Evolutionary conservation across 1,140 invertebrate genomes (phyloP).

Genomic region (Dreissena polymorpha): DNA sequence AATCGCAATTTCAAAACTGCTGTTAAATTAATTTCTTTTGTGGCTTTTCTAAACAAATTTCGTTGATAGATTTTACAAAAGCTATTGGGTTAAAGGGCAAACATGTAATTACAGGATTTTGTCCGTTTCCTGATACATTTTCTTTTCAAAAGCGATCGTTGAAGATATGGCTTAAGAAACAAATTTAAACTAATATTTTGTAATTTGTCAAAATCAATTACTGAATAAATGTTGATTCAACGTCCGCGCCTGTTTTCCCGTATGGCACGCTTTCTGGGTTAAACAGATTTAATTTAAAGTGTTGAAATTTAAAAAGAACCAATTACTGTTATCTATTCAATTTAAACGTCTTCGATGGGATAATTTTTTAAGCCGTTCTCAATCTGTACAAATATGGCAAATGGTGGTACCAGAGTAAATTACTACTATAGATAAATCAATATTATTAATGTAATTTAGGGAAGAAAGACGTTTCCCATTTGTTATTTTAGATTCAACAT

Average conservation of each 20-base stretch:
- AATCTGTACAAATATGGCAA: slow-evolving; percentile 37
- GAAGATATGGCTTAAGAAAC: slow-evolving; percentile 2
- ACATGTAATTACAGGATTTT: slow-evolving; percentile 46
- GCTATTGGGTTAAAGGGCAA: slow-evolving; percentile 39
- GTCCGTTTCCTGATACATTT: slow-evolving; percentile 33
- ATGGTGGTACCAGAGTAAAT: slow-evolving; percentile 1
- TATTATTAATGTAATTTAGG: background rate
- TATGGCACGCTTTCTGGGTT: slow-evolving; percentile 50
- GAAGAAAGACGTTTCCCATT: background rate
- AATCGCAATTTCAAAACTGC: slow-evolving; percentile 47
- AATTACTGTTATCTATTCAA: slow-evolving; percentile 48
- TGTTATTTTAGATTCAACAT: background rate
- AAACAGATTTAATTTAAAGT: slow-evolving; percentile 48
- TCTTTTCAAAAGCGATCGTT: slow-evolving; percentile 22
- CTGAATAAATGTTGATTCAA: slow-evolving; percentile 38
- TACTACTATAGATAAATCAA: slow-evolving; percentile 6
- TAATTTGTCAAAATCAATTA: slow-evolving; percentile 58
- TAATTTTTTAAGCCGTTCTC: slow-evolving; percentile 43
- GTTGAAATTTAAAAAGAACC: slow-evolving; percentile 33
- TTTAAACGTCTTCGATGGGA: slow-evolving; percentile 19
- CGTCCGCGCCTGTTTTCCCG: slow-evolving; percentile 5
- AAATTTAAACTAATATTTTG: slow-evolving; percentile 53
- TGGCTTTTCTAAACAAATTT: slow-evolving; percentile 23
- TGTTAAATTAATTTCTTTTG: slow-evolving; percentile 54
- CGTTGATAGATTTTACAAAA: slow-evolving; percentile 34